Evolutionary conservation across 35 echinoderm and acorn worm species (phyloP), one percentile per base, ranked within the genome.

Genomic region (Patiria miniata): DNA sequence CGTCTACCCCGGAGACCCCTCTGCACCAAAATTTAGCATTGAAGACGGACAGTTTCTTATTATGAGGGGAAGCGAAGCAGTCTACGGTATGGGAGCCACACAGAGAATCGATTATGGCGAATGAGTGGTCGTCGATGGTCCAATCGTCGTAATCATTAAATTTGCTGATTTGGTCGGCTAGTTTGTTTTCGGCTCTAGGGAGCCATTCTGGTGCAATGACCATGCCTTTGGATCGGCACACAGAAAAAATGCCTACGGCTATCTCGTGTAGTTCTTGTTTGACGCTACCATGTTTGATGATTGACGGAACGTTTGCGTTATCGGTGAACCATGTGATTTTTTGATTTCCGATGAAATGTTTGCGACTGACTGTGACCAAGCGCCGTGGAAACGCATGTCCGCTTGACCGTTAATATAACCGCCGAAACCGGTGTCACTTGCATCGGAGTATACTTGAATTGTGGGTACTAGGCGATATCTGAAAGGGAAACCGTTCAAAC

Each of bases 271-370:
- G 36, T 40, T 68, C 55, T 40, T 39, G 12, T 89, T 89, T 47
- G 42, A 8, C 30, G 52, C 21, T 89, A 1, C 87, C 87, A 9
- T 51, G 14, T 28, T 29, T 39, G 29, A 89, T 69, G 40, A 89
- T 89, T 1, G 56, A 38, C 10, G 79, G 80, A n/a, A 83, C 87
- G 47, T 77, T 83, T 50, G 36, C 0, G 42, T 89, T 89, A 42
- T 89, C 87, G 36, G 87, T 28, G 19, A 89, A 61, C 78, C 79
- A 89, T 40, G 69, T 81, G 17, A 89, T 29, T 29, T 89, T 89
- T 30, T 89, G 77, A 42, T 81, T 23, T 3, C n/a, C 30, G 12
- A 83, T 10, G 39, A 36, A 9, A 44, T 18, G 18, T 22, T n/a
- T 15, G 21, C 87, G 9, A 54, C n/a, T 19, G 18, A n/a, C n/a